phyloP scores from a whole-genome alignment of 2,888 invertebrate species.

The Auanema freiburgensis region DNA sequence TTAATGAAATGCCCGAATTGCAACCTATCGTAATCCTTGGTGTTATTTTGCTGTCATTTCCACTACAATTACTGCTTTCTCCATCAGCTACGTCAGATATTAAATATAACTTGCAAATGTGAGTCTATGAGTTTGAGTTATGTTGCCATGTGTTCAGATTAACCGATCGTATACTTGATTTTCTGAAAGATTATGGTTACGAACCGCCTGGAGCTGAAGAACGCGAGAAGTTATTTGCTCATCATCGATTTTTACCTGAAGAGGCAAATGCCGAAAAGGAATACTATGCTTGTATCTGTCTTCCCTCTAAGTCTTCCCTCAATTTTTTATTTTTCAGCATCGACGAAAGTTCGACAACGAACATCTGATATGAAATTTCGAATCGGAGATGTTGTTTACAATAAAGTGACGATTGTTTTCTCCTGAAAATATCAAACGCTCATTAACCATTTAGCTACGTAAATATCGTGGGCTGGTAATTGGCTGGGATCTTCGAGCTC shows the following conservation, averaged over 20 bases:
- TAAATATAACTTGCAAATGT: slow-evolving; percentile 36
- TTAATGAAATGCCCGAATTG: too few relatives aligned
- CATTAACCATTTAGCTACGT: slow-evolving; percentile 38
- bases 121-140: too few relatives aligned
- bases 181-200: neutral
- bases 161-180: neutral
- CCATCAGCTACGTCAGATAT: slow-evolving; percentile 44
- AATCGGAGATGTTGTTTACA: slow-evolving; percentile 70
- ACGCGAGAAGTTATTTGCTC: neutral
- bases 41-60: slow-evolving; percentile 40
- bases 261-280: slow-evolving; percentile 7
- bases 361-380: slow-evolving; percentile 67
- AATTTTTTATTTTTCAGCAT: slow-evolving; percentile 4
- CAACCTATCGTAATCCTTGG: too few relatives aligned
- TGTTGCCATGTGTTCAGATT: neutral
- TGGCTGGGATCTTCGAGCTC: slow-evolving; percentile 69
- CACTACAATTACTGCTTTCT: slow-evolving; percentile 49
- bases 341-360: slow-evolving; percentile 39
- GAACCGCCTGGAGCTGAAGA: neutral
- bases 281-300: neutral
- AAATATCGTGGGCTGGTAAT: slow-evolving; percentile 69
- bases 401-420: slow-evolving; percentile 55
- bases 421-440: neutral
- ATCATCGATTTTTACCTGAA: slow-evolving; percentile 1
- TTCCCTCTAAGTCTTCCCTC: slow-evolving; percentile 2